Evolutionary conservation across 2,797 vertebrate species (phyloP).

Genomic region (Mallotus villosus): DNA sequence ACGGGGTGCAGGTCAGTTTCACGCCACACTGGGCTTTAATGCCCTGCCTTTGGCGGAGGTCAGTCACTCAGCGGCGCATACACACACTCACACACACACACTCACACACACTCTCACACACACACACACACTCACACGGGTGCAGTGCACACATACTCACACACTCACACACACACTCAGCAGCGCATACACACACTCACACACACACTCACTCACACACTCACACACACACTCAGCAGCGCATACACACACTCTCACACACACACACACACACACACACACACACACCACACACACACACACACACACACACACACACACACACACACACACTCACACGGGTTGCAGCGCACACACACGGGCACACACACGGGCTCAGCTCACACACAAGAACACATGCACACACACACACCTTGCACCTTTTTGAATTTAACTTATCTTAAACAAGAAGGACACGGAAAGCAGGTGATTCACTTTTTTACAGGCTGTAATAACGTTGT

Average conservation of each 20-base stretch:
- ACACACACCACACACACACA: not conserved
- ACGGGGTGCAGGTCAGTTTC: conserved; percentile 63
- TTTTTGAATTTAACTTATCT: not conserved
- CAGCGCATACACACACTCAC: not conserved
- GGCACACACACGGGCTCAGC: not conserved
- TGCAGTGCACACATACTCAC: conserved; percentile 18
- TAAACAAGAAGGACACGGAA: not conserved
- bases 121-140: not conserved
- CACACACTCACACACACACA: not conserved
- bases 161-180: not conserved
- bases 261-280: not conserved
- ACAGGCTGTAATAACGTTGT: not conserved
- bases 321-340: not conserved
- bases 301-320: conserved; percentile 3
- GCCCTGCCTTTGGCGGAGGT: conserved; percentile 65
- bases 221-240: not conserved
- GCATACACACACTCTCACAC: no score
- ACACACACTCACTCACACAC: not conserved
- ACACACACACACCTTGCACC: conserved; percentile 1
- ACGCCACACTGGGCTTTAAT: conserved; percentile 69
- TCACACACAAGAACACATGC: not conserved
- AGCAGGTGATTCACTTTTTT: not conserved
- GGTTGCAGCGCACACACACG: conserved; percentile 12
- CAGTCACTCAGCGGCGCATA: conserved; percentile 58
- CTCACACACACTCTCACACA: not conserved